Conservation (phyloP, 2,888 invertebrate species). For the Zaprionus bogoriensis region DNA sequence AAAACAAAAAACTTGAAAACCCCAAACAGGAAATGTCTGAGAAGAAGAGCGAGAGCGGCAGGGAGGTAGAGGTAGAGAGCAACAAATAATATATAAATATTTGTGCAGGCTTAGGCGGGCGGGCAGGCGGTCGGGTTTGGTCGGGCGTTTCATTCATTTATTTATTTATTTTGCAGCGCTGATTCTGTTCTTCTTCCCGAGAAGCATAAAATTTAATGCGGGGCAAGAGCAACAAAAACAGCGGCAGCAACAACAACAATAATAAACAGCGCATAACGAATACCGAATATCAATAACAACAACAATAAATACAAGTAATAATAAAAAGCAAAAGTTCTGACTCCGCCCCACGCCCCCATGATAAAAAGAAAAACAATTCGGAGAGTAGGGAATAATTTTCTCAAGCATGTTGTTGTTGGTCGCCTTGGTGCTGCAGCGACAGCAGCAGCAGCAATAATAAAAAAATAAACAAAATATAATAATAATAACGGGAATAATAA, state of each 20-base stretch:
- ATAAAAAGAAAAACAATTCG: conserved; percentile 18
- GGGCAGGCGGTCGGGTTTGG: conserved; percentile 6
- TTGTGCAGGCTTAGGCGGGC: conserved; percentile 17
- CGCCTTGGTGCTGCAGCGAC: conserved; percentile 9
- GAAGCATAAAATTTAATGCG: conserved; percentile 67
- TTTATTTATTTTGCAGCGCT: conserved; percentile 35
- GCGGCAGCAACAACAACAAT: background rate
- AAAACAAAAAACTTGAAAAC: conserved; percentile 20
- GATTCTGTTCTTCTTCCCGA: too few species aligned
- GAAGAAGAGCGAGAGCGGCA: too few species aligned
- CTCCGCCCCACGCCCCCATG: conserved; percentile 9
- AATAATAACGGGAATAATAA: conserved; percentile 22
- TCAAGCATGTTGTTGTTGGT: conserved; percentile 10
- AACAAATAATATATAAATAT: conserved; percentile 31
- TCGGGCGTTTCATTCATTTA: conserved; percentile 61
- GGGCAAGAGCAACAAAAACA: conserved; percentile 29
- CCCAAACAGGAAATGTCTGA: conserved; percentile 47
- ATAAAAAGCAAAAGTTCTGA: conserved; percentile 63
- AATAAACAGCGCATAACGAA: conserved; percentile 7
- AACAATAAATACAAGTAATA: conserved; percentile 65
- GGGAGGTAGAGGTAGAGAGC: too few species aligned
- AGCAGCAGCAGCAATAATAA: conserved; percentile 19
- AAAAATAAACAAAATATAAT: conserved; percentile 39
- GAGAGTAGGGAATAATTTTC: conserved; percentile 11
- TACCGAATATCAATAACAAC: conserved; percentile 25